These are phyloP conservation scores for Tolypeutes matacus DNA, from an alignment of 2,797 vertebrate species.

Conservation along the genomic window DNA sequence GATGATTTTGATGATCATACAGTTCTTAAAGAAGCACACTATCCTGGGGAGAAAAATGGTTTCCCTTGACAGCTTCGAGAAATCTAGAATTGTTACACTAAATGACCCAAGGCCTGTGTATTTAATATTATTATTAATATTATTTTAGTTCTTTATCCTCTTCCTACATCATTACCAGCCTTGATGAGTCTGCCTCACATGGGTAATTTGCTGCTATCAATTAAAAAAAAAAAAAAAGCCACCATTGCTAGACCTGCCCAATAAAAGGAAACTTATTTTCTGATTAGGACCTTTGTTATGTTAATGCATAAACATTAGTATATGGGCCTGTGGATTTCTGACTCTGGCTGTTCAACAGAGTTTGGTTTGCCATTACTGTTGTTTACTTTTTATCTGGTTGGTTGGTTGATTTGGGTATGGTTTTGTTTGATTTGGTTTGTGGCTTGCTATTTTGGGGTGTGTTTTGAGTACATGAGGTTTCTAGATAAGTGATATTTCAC, in stretches of 20 bases:
- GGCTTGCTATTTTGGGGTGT: neutral
- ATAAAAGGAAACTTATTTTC: neutral
- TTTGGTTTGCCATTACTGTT: slow-evolving; percentile 7
- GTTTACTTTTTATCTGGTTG: neutral
- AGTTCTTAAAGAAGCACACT: neutral
- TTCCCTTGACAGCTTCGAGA: slow-evolving; percentile 21
- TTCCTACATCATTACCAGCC: slow-evolving; percentile 11
- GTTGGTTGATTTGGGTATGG: neutral
- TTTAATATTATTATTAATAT: neutral
- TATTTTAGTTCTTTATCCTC: neutral
- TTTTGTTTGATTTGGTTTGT: neutral
- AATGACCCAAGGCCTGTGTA: neutral
- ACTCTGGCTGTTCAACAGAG: neutral
- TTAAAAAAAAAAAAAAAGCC: neutral
- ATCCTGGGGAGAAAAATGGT: neutral
- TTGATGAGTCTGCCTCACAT: neutral
- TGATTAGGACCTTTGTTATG: no score
- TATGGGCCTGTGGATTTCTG: neutral
- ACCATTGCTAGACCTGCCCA: neutral
- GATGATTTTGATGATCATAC: neutral
- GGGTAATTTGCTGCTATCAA: slow-evolving; percentile 8
- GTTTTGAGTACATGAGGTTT: neutral
- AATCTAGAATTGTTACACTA: neutral
- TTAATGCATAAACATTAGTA: neutral
- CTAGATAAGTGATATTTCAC: neutral